Base-by-base conservation (phyloP, 2,888 invertebrate genomes). In the Volucella inflata region DNA sequence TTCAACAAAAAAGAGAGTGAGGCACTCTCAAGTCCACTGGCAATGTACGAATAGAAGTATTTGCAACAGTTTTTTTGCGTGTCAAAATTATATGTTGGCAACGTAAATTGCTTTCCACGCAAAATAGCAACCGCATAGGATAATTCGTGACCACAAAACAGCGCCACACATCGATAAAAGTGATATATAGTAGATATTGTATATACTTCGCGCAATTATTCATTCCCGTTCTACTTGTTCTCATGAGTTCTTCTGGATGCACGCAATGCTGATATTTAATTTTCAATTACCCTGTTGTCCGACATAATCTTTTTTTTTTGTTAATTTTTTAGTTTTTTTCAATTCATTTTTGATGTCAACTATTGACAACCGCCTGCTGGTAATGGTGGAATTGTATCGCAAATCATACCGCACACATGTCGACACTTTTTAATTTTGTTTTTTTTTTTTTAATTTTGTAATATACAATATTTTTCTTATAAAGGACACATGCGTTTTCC, bases 281-380 rank as follows among this genome's bases (percentile, higher is more conserved):
- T 83, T 83, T 78, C 82, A 83, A 83, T 83, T 83, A 77, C 67
- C 82, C 71, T 48, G 46, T 48, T 48, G 46, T 48, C 62, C 21
- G 11, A 17, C 62, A 53, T 64, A 50, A 8, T 48, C 9, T 10
- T n/a, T 44, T 57, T 68, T 55, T 68, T n/a, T 38, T 2, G 6
- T n/a, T 11, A 16, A 30, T 4, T 30, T 30, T 30, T 16, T 42
- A 44, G 30, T 64, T 60, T 40, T 50, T 16, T 16, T 57, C 2
- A 53, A 53, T 10, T 8, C 14, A 38, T 14, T n/a, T 8, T 4
- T 14, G 38, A 57, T n/a, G 14, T 38, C 16, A 16, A 10, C 51
- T 17, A 64, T 60, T 36, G 30, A 62, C 21, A 53, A 30, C 40
- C 53, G 42, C 9, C n/a, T 14, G 44, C n/a, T 42, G 16, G 17